Conservation (phyloP, 2,797 vertebrate genomes). For the Delichon dasypus region DNA sequence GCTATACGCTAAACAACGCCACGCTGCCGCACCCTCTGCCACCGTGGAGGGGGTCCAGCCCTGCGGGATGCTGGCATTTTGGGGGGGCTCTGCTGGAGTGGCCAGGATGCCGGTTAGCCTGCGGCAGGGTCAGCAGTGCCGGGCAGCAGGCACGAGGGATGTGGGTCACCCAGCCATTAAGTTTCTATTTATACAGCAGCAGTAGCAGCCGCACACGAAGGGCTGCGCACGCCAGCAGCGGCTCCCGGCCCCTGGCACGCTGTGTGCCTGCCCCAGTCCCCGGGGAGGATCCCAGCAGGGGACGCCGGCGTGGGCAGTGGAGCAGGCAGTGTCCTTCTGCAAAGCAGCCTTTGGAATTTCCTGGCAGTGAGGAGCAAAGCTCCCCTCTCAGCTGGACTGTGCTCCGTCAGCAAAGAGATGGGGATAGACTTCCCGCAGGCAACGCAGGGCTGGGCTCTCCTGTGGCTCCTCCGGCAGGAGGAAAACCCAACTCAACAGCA, state of each 20-base stretch:
- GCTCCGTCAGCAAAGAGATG: background rate
- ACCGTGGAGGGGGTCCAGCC: background rate
- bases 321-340: background rate
- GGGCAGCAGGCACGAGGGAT: background rate
- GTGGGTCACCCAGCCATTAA: slow-evolving; percentile 57
- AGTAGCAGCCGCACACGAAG: background rate
- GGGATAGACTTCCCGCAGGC: background rate
- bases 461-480: background rate
- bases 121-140: background rate
- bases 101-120: background rate
- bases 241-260: background rate
- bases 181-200: slow-evolving; percentile 49
- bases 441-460: background rate
- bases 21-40: rapidly evolving
- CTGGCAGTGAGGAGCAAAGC: background rate
- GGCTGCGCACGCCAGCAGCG: background rate
- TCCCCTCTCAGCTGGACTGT: background rate
- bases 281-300: rapidly evolving
- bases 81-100: background rate
- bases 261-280: background rate
- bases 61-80: background rate
- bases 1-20: rapidly evolving
- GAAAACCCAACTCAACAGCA: background rate
- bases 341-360: background rate
- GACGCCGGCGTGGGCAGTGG: background rate